phyloP scores from a whole-genome alignment of 2,888 invertebrate genomes.

The Rhingia rostrata region DNA sequence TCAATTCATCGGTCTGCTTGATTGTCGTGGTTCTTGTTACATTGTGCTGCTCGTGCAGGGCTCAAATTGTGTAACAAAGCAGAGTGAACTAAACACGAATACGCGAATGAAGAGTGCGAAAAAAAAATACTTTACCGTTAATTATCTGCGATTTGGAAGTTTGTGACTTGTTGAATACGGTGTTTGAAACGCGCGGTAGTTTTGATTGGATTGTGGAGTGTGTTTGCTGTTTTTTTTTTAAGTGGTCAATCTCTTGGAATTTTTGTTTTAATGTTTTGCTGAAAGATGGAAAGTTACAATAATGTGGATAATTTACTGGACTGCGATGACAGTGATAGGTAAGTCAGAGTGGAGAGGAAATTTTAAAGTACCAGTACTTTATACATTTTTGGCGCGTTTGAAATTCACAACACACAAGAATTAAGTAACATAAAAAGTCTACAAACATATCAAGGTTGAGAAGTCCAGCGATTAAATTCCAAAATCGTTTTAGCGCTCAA shows the following conservation, averaged over 20 bases:
- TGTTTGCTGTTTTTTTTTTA: conserved; percentile 10
- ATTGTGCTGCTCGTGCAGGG: neutral
- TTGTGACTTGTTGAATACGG: conserved; percentile 40
- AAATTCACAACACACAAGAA: too few relatives aligned
- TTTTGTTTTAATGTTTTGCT: conserved; percentile 2
- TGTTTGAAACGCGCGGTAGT: neutral
- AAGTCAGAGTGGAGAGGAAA: neutral
- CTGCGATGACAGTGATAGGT: conserved; percentile 42
- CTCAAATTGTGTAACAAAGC: neutral
- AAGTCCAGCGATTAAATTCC: too few relatives aligned
- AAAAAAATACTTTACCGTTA: neutral
- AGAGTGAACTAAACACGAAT: conserved; percentile 15
- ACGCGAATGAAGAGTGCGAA: conserved; percentile 23
- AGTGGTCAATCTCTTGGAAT: conserved; percentile 44
- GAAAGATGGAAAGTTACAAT: conserved; percentile 59
- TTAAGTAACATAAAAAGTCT: too few relatives aligned
- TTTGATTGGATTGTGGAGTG: conserved; percentile 1
- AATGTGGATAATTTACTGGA: conserved; percentile 58
- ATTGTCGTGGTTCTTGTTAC: neutral
- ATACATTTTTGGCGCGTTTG: too few relatives aligned
- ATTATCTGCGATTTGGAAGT: conserved; percentile 17
- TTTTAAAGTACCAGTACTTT: neutral
- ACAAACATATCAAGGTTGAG: too few relatives aligned
- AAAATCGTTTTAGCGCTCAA: too few relatives aligned
- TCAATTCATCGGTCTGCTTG: neutral